Conservation (phyloP, 2,888 invertebrate genomes). For the Phoenoteleia sp. region DNA sequence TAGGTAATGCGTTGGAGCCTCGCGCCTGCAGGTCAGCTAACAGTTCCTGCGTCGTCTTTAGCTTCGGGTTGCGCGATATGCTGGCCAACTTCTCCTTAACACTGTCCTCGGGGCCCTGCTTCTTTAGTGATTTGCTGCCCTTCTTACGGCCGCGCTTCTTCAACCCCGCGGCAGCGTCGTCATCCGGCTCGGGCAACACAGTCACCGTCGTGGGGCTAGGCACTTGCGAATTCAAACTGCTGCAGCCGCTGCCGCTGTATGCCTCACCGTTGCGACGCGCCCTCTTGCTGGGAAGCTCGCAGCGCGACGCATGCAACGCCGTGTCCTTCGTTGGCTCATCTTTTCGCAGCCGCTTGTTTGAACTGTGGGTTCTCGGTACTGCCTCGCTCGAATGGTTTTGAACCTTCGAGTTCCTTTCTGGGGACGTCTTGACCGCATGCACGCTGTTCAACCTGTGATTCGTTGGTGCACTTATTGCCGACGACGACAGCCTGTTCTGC, state of each 20-base stretch:
- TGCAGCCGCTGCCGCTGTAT: conserved; percentile 82
- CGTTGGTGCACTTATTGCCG: conserved; percentile 76
- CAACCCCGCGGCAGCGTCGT: conserved; percentile 74
- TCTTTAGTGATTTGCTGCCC: conserved; percentile 88
- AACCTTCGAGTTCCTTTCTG: conserved; percentile 80
- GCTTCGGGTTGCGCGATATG: conserved; percentile 88
- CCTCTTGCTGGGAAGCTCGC: conserved; percentile 85
- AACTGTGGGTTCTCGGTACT: conserved; percentile 87
- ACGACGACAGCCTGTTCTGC: conserved; percentile 80
- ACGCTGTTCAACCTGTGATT: conserved; percentile 80
- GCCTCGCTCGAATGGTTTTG: conserved; percentile 85
- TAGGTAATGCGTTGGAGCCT: conserved; percentile 85
- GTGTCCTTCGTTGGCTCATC: conserved; percentile 78
- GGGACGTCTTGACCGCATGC: conserved; percentile 77
- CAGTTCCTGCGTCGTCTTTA: conserved; percentile 94
- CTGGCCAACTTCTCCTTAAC: conserved; percentile 89
- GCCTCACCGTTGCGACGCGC: conserved; percentile 87
- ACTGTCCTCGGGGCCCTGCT: conserved; percentile 86
- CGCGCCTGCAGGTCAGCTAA: conserved; percentile 92
- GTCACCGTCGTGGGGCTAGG: conserved; percentile 85
- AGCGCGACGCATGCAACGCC: conserved; percentile 61
- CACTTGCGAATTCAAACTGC: conserved; percentile 87
- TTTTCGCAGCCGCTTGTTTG: conserved; percentile 88
- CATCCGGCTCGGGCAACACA: conserved; percentile 47
- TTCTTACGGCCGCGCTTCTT: conserved; percentile 89